Evolutionary conservation across 2,888 invertebrate genomes (phyloP), one percentile per base, ranked within the genome.

Genomic region (Dasysyrphus tricinctus): DNA sequence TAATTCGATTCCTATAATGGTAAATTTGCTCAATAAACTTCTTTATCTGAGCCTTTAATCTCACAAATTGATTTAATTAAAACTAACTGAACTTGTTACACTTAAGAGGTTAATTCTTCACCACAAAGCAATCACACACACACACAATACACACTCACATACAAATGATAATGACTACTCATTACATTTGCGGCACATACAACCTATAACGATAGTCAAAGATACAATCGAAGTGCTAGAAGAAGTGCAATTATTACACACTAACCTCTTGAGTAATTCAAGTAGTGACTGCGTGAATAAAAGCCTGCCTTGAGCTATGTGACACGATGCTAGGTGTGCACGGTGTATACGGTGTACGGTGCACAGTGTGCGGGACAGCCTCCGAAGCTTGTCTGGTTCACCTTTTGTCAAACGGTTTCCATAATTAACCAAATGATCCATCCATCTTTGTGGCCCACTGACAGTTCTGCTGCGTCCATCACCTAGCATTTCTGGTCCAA

Each of bases 381-480:
- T 47, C 63, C n/a, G 3, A 47, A 54, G 69, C 47, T 69, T 34
- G 72, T 80, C 74, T 69, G 70, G 39, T 74, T 65, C 56, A 65
- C 81, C 86, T 75, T 24, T 86, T 81, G 86, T 86, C 86, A 86
- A 86, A 86, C 86, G 86, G 81, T 86, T 86, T 86, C 74, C 74
- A 86, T 67, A 75, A 81, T 86, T 78, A 79, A 56, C 73, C 86
- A 81, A 86, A 86, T 81, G 86, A 75, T 72, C 65, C 65, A 72
- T 72, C 78, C 69, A 69, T 69, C 69, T 69, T 34, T 47, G n/a
- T 72, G 65, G 37, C 75, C 74, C 80, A 74, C 74, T 78, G 85
- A 70, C 57, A 57, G 69, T 29, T 74, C 39, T 70, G 56, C 39
- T 69, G 56, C 65, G 65, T 44, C 65, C 42, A 51, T 29, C 61